Evolutionary conservation across 1,140 invertebrate species (phyloP).

Genomic region (Drosophila insularis): DNA sequence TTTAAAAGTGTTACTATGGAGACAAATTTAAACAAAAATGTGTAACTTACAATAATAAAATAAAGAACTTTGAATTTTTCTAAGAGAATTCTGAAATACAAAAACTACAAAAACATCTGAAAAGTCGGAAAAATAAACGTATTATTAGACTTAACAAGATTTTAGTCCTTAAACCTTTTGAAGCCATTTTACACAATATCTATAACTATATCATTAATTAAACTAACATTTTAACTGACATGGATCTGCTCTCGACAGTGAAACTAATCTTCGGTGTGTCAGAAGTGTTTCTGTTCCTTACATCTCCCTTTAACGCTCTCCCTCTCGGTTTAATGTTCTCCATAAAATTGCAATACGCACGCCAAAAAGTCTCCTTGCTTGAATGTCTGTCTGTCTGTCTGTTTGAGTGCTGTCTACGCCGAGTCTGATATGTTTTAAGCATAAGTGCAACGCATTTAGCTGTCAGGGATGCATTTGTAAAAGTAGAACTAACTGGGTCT

Average conservation of each 20-base stretch:
- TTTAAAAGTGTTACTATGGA: slow-evolving; percentile 6
- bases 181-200: background rate
- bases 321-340: slow-evolving; percentile 18
- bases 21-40: too few species aligned
- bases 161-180: too few species aligned
- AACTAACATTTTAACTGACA: background rate
- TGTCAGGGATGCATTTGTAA: slow-evolving; percentile 65
- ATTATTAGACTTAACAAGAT: too few species aligned
- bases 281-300: background rate
- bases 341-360: slow-evolving; percentile 5
- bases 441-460: slow-evolving; percentile 81
- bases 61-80: too few species aligned
- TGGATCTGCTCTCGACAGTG: slow-evolving; percentile 15
- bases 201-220: background rate
- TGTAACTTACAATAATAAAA: too few species aligned
- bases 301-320: slow-evolving; percentile 18
- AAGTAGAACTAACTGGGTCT: slow-evolving; percentile 43
- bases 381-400: slow-evolving; percentile 22
- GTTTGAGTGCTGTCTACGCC: slow-evolving; percentile 73
- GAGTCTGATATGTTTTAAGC: slow-evolving; percentile 77
- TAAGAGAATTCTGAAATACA: too few species aligned
- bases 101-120: too few species aligned
- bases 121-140: too few species aligned
- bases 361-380: slow-evolving; percentile 30
- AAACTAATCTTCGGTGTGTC: slow-evolving; percentile 43